These are phyloP conservation scores for Acleris sparsana DNA, from an alignment of 2,888 invertebrate species.

Conservation along the genomic window DNA sequence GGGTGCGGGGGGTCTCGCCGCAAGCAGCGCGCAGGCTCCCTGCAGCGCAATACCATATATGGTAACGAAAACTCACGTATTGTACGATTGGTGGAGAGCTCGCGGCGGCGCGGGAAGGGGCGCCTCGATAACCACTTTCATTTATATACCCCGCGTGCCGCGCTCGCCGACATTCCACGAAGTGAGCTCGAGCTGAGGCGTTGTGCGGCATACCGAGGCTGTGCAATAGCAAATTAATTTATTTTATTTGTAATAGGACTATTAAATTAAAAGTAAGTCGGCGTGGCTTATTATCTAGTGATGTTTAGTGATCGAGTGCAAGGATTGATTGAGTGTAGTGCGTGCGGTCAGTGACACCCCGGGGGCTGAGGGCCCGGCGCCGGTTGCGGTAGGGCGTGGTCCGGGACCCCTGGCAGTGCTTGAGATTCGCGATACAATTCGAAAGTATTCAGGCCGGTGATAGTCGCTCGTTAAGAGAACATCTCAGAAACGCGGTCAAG, in stretches of 20 bases:
- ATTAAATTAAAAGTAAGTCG: conserved; percentile 82
- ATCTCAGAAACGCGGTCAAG: conserved; percentile 55
- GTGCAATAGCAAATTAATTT: conserved; percentile 80
- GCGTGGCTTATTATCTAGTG: conserved; percentile 53
- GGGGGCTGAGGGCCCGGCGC: conserved; percentile 52
- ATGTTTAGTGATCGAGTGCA: conserved; percentile 53
- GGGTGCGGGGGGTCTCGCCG: conserved; percentile 49
- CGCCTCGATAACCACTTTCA: conserved; percentile 80
- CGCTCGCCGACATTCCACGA: conserved; percentile 78
- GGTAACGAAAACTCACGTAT: conserved; percentile 84
- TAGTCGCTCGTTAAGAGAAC: conserved; percentile 56
- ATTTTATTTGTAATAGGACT: conserved; percentile 81
- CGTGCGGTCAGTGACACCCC: conserved; percentile 77
- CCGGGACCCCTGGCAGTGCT: conserved; percentile 47
- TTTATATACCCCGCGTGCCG: conserved; percentile 82
- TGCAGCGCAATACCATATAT: conserved; percentile 88
- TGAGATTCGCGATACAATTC: conserved; percentile 43
- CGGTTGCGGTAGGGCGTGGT: conserved; percentile 84
- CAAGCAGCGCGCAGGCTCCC: conserved; percentile 79
- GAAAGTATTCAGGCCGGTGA: conserved; percentile 58
- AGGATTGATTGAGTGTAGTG: conserved; percentile 56
- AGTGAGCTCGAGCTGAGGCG: conserved; percentile 78
- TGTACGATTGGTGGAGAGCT: conserved; percentile 85
- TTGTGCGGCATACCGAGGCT: conserved; percentile 80
- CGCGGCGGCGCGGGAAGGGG: conserved; percentile 80